Conservation (phyloP, 2,797 vertebrate genomes). For the Peromyscus nudipes region DNA sequence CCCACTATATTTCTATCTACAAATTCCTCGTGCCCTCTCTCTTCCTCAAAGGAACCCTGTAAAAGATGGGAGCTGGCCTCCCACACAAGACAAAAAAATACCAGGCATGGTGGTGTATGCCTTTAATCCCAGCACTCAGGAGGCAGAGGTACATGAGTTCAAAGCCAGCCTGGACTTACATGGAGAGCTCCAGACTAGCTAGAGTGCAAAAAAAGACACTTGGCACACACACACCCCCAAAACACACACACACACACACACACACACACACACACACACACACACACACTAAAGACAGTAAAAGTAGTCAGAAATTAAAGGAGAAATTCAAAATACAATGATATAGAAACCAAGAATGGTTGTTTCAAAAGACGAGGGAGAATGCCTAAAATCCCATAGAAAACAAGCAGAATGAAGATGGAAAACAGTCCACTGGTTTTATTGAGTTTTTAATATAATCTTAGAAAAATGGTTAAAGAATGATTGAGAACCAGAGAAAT, state of each 20-base stretch:
- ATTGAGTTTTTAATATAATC: constrained; percentile 40
- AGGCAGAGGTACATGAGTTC: not conserved
- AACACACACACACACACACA: not conserved
- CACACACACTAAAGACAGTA: not conserved
- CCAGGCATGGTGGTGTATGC: not conserved
- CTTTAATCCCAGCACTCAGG: not conserved
- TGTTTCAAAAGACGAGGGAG: constrained; percentile 19
- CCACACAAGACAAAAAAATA: not conserved
- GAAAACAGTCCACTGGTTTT: constrained; percentile 21
- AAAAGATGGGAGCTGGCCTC: too few species aligned
- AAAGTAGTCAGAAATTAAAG: constrained; percentile 57
- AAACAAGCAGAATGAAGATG: constrained; percentile 42
- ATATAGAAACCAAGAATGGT: constrained; percentile 50
- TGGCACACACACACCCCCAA: too few species aligned
- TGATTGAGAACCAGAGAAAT: not conserved
- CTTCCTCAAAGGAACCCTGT: too few species aligned
- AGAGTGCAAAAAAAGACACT: not conserved
- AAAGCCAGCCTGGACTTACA: not conserved
- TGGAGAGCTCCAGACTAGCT: not conserved
- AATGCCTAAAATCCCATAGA: not conserved
- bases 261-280: not conserved
- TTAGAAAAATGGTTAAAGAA: constrained; percentile 35
- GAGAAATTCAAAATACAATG: constrained; percentile 50
- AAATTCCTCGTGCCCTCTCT: too few species aligned
- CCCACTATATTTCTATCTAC: too few species aligned